Evolutionary conservation across 2,113 vertebrate genomes (phyloP).

Genomic region (Hipposideros armiger): DNA sequence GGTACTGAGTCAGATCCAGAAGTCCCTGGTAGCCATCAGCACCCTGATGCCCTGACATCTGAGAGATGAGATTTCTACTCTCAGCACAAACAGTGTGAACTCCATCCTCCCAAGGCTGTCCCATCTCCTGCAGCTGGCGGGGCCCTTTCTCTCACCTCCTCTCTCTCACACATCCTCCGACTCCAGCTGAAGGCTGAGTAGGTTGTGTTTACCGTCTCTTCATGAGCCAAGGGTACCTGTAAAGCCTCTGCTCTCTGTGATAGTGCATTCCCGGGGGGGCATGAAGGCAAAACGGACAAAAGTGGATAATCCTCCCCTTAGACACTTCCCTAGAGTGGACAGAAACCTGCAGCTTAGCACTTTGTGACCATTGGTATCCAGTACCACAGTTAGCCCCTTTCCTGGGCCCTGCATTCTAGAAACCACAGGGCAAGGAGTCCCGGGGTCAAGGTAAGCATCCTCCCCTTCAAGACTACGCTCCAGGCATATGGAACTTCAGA

Average conservation of each 20-base stretch:
- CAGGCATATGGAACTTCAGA: neutral
- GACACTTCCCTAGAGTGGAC: neutral
- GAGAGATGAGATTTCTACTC: neutral
- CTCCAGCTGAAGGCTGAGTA: neutral
- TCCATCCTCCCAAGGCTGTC: neutral
- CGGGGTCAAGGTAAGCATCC: neutral
- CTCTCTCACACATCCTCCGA: fast-evolving
- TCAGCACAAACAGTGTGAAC: neutral
- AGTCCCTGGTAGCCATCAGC: neutral
- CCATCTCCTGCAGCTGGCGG: fast-evolving
- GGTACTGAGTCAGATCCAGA: neutral
- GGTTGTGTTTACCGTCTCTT: neutral
- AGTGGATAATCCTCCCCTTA: neutral
- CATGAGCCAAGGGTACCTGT: neutral
- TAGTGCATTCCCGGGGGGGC: neutral
- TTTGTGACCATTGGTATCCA: neutral
- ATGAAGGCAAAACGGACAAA: neutral
- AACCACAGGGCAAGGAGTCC: neutral
- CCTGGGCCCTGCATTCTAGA: neutral
- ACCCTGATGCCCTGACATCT: neutral
- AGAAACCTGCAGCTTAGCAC: neutral
- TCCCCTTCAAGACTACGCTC: neutral
- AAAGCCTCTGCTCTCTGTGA: neutral
- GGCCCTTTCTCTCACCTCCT: neutral
- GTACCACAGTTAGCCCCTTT: neutral